These are phyloP conservation scores for Heliothis virescens DNA, from an alignment of 1,140 invertebrate species.

Conservation along the genomic window DNA sequence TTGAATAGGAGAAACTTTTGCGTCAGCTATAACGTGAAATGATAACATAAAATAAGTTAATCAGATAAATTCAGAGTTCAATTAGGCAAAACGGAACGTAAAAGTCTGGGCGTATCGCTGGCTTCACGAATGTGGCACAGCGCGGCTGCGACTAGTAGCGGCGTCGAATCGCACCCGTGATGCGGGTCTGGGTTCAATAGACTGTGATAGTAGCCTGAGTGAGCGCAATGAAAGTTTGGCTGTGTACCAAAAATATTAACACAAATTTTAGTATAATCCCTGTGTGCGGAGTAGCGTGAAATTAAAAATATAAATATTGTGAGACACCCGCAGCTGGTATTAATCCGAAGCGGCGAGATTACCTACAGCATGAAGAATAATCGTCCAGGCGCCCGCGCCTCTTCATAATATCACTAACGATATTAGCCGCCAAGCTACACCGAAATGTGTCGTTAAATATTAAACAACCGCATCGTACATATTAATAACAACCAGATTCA, in stretches of 20 bases:
- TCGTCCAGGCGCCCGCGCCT: slow-evolving; percentile 51
- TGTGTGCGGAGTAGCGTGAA: slow-evolving; percentile 62
- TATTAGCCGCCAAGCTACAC: slow-evolving; percentile 33
- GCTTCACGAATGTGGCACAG: neutral
- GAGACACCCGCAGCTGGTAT: slow-evolving; percentile 63
- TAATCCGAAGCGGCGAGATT: slow-evolving; percentile 52
- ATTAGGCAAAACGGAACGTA: slow-evolving; percentile 9
- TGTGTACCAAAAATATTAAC: slow-evolving; percentile 57
- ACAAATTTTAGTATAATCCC: slow-evolving; percentile 58
- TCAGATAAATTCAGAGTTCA: slow-evolving; percentile 24
- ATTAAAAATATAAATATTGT: slow-evolving; percentile 74
- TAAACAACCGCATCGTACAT: slow-evolving; percentile 5
- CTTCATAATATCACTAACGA: slow-evolving; percentile 45
- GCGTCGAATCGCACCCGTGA: slow-evolving; percentile 1
- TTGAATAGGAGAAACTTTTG: slow-evolving; percentile 33
- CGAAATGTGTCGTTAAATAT: slow-evolving; percentile 21
- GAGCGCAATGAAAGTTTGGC: slow-evolving; percentile 53
- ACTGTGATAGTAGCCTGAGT: slow-evolving; percentile 35
- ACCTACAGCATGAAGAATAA: slow-evolving; percentile 52
- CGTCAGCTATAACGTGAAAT: slow-evolving; percentile 23
- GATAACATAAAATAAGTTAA: slow-evolving; percentile 24
- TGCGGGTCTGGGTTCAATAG: slow-evolving; percentile 29
- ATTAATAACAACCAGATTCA: slow-evolving; percentile 23
- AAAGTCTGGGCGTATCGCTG: neutral
- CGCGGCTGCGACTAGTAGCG: neutral